Conservation (phyloP, 2,113 vertebrate species). For the Pan paniscus region DNA sequence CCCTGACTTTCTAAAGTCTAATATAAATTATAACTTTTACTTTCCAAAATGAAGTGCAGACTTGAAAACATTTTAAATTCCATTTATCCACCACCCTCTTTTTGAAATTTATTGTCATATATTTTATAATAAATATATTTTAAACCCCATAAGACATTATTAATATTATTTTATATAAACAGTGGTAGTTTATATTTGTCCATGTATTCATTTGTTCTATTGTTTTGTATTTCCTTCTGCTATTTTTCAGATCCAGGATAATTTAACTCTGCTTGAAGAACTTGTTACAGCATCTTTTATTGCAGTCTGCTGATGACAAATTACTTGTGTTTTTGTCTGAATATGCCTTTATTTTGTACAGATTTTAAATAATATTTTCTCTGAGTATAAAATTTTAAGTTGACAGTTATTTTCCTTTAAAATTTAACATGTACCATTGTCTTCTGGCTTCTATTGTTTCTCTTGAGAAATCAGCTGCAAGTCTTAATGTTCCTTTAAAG, state of each 20-base stretch:
- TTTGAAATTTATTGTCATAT: not conserved
- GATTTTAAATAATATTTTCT: not conserved
- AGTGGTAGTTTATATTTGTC: not conserved
- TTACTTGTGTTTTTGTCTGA: not conserved
- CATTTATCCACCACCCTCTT: not conserved
- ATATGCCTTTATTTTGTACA: not conserved
- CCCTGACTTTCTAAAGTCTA: not conserved
- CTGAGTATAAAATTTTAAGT: not conserved
- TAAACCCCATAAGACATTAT: not conserved
- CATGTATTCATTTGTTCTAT: not conserved
- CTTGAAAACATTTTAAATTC: not conserved
- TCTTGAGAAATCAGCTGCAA: not conserved
- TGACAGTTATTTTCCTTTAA: not conserved
- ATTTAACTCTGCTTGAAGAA: not conserved
- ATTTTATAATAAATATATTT: not conserved
- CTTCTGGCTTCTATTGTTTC: not conserved
- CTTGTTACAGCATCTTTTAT: not conserved
- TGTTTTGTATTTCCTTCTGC: not conserved
- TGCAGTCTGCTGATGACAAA: not conserved
- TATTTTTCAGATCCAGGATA: not conserved
- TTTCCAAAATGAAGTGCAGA: not conserved
- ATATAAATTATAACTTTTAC: not conserved
- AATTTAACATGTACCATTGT: not conserved
- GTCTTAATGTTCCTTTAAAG: not conserved
- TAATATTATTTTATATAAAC: not conserved